Evolutionary conservation across 2,888 invertebrate genomes (phyloP), one percentile per base, ranked within the genome.

Genomic region (Drosophila merina): DNA sequence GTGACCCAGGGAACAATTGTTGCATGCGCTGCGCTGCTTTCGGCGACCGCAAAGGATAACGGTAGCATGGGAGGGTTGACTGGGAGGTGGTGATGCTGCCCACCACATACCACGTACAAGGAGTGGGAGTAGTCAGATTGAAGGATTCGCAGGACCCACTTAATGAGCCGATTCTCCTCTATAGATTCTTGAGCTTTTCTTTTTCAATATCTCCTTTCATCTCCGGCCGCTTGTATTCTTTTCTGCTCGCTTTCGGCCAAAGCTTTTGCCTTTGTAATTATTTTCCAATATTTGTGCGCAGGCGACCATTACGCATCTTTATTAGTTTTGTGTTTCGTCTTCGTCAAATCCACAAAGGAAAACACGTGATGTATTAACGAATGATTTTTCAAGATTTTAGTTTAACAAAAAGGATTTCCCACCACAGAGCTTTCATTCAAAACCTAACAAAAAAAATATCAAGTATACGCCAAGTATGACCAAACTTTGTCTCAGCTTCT

Each of bases 211-310:
- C 8, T 50, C 50, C n/a, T 8, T 26, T 12, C 20, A 4, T 33
- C 54, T 57, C 7, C 20, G 4, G 9, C n/a, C 40, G n/a, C 25
- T 38, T 36, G 48, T 25, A 51, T 48, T 20, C 33, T 49, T 52
- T 25, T 30, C n/a, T 7, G 25, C 45, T 54, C 47, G n/a, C 63
- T 38, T 47, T 28, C 42, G 20, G 33, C 57, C 40, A 60, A 67
- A 72, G 72, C 60, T 55, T 50, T 54, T 42, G 12, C 56, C 33
- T 38, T 30, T 56, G 66, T 88, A 88, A 90, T 89, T 88, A 88
- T 89, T 90, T 89, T 89, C 88, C 89, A 70, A 89, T 89, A 90
- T 75, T 91, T 90, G 80, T 89, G 91, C 91, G 91, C 91, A 91
- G 86, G 72, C 77, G 62, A 63, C 90, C 89, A 91, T 91, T 91